Evolutionary conservation across 2,888 invertebrate genomes (phyloP), one percentile per base, ranked within the genome.

Genomic region (Spisula solida): DNA sequence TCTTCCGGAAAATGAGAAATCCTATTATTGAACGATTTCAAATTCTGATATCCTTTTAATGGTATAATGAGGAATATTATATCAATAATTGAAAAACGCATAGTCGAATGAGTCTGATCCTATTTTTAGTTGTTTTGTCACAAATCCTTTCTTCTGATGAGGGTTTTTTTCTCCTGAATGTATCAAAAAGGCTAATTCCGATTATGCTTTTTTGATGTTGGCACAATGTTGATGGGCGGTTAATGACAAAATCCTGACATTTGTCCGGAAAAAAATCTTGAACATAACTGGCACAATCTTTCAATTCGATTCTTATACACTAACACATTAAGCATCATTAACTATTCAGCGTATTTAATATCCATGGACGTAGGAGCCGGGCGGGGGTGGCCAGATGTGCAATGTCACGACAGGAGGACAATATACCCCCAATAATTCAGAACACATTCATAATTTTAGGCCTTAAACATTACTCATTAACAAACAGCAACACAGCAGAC

Each of bases 81-180:
- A 25, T 1, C 10, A 5, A 25, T 66, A 66, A 66, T 66, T 66
- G 60, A 66, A 66, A 66, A 66, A 66, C 4, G 60, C 60, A 66
- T 25, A 25, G 25, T 25, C 60, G 25, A 66, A 25, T 66, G 25
- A 41, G 25, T 6, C 60, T 66, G 60, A 66, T 66, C n/a, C 60
- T 25, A 66, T 66, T 66, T 66, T 66, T 66, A 25, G 25, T 66
- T 66, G 60, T 25, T 25, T 25, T 66, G 60, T 66, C 60, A 66
- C 25, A 66, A 66, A 66, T n/a, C n/a, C 6, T n/a, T 25, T n/a
- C 60, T 25, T 25, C 25, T 25, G 8, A 66, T 66, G 60, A 66
- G 60, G 25, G 20, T 60, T 51, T 51, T n/a, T 66, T 66, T 66
- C 10, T n/a, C n/a, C 10, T 20, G n/a, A 66, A 0, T 25, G 60